phyloP scores from a whole-genome alignment of 2,888 invertebrate species.

The Chrysotoxum bicinctum region DNA sequence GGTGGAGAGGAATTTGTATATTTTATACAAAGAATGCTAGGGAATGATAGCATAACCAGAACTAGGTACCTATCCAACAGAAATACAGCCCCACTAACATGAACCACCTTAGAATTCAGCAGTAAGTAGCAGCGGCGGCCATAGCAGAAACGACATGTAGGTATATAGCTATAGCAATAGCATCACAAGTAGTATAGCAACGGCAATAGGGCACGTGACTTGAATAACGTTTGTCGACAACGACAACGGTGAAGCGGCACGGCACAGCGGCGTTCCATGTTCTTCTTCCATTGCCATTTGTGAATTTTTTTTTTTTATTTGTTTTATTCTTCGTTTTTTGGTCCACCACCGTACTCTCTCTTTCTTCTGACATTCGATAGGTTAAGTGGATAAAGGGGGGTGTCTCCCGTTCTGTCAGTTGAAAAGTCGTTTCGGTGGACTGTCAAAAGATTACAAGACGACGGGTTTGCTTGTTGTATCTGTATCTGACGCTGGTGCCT shows the following conservation, averaged over 20 bases:
- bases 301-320: slow-evolving; percentile 28
- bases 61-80: slow-evolving; percentile 2
- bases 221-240: slow-evolving; percentile 54
- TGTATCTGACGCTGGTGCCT: not conserved
- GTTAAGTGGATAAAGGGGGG: slow-evolving; percentile 1
- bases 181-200: slow-evolving; percentile 48
- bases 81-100: slow-evolving; percentile 30
- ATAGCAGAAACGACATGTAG: not conserved
- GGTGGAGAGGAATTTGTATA: not conserved
- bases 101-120: slow-evolving; percentile 37
- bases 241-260: slow-evolving; percentile 20
- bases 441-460: slow-evolving; percentile 48
- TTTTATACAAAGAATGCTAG: slow-evolving; percentile 27
- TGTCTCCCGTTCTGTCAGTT: not conserved
- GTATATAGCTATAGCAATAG: not conserved
- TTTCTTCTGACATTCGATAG: slow-evolving; percentile 53
- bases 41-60: slow-evolving; percentile 1
- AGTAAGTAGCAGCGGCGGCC: not conserved
- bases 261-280: slow-evolving; percentile 9
- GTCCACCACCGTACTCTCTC: slow-evolving; percentile 41
- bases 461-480: slow-evolving; percentile 23
- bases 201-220: slow-evolving; percentile 71
- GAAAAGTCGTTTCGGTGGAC: slow-evolving; percentile 44
- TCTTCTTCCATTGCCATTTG: slow-evolving; percentile 43
- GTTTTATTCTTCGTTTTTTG: not conserved